Evolutionary conservation across 2,888 invertebrate species (phyloP).

Genomic region (Oxyteleia sp.): DNA sequence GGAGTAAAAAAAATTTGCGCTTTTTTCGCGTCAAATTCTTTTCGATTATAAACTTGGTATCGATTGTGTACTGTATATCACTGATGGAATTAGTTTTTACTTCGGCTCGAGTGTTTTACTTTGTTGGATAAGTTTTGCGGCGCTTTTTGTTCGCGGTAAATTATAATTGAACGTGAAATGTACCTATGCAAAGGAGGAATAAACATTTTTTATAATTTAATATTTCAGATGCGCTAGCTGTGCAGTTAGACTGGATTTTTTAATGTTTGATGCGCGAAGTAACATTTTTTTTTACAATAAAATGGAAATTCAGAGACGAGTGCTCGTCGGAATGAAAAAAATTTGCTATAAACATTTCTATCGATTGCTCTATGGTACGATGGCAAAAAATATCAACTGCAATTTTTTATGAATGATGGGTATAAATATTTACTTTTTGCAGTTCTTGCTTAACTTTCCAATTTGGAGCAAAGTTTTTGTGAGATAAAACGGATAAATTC

Average conservation of each 20-base stretch:
- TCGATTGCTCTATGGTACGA: neutral
- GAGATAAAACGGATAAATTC: neutral
- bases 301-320: neutral
- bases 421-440: constrained; percentile 2
- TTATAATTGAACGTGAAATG: constrained; percentile 25
- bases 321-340: neutral
- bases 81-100: constrained; percentile 47
- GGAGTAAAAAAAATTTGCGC: constrained; percentile 30
- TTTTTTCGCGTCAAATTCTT: constrained; percentile 46
- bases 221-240: too few relatives aligned
- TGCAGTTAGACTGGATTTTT: too few relatives aligned
- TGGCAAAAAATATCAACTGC: neutral
- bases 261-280: too few relatives aligned
- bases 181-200: too few relatives aligned
- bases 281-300: neutral
- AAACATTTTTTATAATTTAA: too few relatives aligned
- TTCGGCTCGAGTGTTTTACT: constrained; percentile 32
- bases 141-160: constrained; percentile 7
- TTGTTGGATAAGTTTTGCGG: constrained; percentile 27
- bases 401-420: neutral
- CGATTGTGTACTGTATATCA: constrained; percentile 44
- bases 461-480: neutral
- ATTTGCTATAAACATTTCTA: neutral
- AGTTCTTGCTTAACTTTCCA: neutral
- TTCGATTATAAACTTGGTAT: constrained; percentile 45